Evolutionary conservation across 2,797 vertebrate genomes (phyloP).

Genomic region (Thaleichthys pacificus): DNA sequence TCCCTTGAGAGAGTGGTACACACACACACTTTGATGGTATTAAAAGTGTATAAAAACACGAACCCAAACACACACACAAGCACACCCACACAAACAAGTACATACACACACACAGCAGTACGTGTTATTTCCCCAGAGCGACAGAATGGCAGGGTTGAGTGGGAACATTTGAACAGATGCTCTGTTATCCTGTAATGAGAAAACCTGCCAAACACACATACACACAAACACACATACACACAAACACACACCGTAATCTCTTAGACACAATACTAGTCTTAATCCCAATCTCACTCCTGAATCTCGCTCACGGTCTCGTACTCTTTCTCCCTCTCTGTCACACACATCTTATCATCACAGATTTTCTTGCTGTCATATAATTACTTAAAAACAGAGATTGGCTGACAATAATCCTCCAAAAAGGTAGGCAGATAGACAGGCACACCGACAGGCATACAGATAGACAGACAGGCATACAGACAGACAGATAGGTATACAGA

Average conservation of each 20-base stretch:
- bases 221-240: slow-evolving; percentile 14
- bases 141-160: slow-evolving; percentile 66
- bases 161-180: slow-evolving; percentile 74
- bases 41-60: slow-evolving; percentile 3
- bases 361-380: slow-evolving; percentile 47
- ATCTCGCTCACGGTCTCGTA: slow-evolving; percentile 42
- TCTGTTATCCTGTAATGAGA: slow-evolving; percentile 76
- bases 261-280: slow-evolving; percentile 42
- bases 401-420: neutral
- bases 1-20: slow-evolving; percentile 20
- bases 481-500: neutral
- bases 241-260: neutral
- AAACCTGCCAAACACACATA: slow-evolving; percentile 67
- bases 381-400: slow-evolving; percentile 44
- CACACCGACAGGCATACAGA: slow-evolving; percentile 37
- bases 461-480: neutral
- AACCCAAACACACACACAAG: neutral
- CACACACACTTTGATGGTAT: slow-evolving; percentile 27
- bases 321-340: slow-evolving; percentile 11
- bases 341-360: slow-evolving; percentile 33
- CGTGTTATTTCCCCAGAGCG: slow-evolving; percentile 64
- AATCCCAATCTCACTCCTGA: slow-evolving; percentile 50
- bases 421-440: neutral
- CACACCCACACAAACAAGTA: slow-evolving; percentile 5
- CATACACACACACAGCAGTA: slow-evolving; percentile 37